Evolutionary conservation across 2,888 invertebrate genomes (phyloP), one percentile per base, ranked within the genome.

Genomic region (Zhuqinia jingwanae): DNA sequence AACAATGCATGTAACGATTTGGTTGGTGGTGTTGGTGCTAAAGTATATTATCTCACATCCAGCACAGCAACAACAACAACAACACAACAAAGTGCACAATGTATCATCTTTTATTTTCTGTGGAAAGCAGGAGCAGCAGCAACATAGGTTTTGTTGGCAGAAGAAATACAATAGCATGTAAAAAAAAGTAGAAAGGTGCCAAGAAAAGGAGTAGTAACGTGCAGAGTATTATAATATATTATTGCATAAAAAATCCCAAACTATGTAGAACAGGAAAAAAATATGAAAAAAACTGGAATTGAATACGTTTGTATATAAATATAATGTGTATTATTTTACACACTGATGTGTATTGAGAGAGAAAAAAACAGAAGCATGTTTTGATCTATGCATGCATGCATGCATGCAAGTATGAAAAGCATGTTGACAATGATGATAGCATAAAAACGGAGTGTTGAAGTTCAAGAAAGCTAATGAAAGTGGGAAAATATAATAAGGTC

Each of bases 381-480:
- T 36, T 36, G 8, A 50, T 50, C 2, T 15, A 15, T 15, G 13
- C 13, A 10, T 50, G 25, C 25, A n/a, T 70, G 25, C 70, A 36
- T 36, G 36, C 25, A 25, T 47, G 47, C 70, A 47, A 58, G 22
- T 8, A 58, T 20, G 25, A 25, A 68, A 42, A 47, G 36, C 63
- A 63, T 63, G 63, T 11, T 79, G 70, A 81, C 58, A 60, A 81
- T 73, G 63, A 81, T 73, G 73, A 81, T 73, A 60, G 42, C 42
- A 60, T 73, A 53, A 27, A 36, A 58, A 22, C n/a, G 50, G 25
- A 56, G 80, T 73, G 65, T 76, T 70, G 85, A 78, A 85, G 76
- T 85, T 85, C 75, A 85, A 85, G 85, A 68, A 75, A 85, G 80
- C 76, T 77, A 85, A 85, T 85, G 85, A 85, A 85, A 85, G 85